Evolutionary conservation across 2,797 vertebrate species (phyloP).

Genomic region (Lithobates pipiens): DNA sequence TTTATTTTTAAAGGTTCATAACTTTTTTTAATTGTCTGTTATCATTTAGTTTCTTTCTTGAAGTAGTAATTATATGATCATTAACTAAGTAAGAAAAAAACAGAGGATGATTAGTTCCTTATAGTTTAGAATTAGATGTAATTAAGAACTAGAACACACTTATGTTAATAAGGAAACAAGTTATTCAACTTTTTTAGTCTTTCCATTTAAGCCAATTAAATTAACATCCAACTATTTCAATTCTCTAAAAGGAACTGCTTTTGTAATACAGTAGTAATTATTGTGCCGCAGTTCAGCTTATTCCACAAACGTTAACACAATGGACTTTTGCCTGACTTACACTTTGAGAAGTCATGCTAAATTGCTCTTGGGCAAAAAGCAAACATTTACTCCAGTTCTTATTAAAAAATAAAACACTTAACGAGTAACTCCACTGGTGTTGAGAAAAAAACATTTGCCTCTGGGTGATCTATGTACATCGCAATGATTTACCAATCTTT

Average conservation of each 20-base stretch:
- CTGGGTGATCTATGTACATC: too few relatives aligned
- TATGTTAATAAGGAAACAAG: not conserved
- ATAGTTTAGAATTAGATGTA: constrained; percentile 16
- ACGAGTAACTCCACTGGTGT: too few relatives aligned
- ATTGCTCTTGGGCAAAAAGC: not conserved
- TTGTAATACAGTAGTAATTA: not conserved
- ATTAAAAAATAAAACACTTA: too few relatives aligned
- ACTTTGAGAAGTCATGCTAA: not conserved
- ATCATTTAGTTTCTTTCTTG: not conserved
- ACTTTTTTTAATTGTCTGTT: constrained; percentile 12
- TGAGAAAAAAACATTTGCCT: too few relatives aligned
- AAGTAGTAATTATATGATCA: not conserved
- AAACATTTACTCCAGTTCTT: too few relatives aligned
- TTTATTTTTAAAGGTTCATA: not conserved
- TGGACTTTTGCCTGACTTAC: not conserved
- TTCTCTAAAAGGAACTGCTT: not conserved
- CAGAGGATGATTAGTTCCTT: not conserved
- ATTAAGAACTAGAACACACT: constrained; percentile 5
- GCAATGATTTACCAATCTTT: too few relatives aligned
- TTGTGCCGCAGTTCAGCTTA: not conserved
- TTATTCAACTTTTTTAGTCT: not conserved
- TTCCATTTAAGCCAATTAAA: not conserved
- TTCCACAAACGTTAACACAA: not conserved
- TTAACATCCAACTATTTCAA: not conserved
- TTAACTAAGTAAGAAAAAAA: constrained; percentile 8